Evolutionary conservation across 2,888 invertebrate species (phyloP).

Genomic region (Brassicogethes aeneus): DNA sequence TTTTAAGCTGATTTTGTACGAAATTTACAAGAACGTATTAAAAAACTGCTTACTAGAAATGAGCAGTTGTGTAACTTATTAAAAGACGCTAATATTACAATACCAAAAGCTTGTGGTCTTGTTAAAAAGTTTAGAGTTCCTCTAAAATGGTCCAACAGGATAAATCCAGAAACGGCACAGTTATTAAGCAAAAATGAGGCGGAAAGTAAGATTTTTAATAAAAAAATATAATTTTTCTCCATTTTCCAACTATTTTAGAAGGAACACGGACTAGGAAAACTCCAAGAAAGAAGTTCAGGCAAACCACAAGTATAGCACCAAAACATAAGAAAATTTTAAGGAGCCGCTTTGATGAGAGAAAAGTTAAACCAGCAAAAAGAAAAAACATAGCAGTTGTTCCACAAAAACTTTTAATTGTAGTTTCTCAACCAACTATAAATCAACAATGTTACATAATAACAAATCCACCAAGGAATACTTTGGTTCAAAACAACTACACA

Average conservation of each 20-base stretch:
- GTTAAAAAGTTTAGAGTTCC: conserved; percentile 26
- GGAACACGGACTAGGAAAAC: neutral
- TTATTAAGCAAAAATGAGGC: conserved; percentile 29
- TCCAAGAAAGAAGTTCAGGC: conserved; percentile 9
- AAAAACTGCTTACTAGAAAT: conserved; percentile 34
- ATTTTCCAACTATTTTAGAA: conserved; percentile 1
- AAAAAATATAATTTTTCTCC: conserved; percentile 2
- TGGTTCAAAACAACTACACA: conserved; percentile 12
- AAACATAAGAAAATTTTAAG: conserved; percentile 21
- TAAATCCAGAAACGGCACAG: conserved; percentile 30
- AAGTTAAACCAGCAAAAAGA: conserved; percentile 8
- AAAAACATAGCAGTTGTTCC: no score
- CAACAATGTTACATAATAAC: conserved; percentile 23
- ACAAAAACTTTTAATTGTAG: conserved; percentile 16
- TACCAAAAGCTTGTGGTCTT: conserved; percentile 32
- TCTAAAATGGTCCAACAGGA: conserved; percentile 30
- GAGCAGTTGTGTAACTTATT: conserved; percentile 37
- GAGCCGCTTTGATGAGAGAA: conserved; percentile 11
- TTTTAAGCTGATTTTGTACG: conserved; percentile 32
- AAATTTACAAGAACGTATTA: conserved; percentile 34
- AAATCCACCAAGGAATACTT: conserved; percentile 14
- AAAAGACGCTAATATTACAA: conserved; percentile 36
- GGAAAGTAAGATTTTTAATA: conserved; percentile 29
- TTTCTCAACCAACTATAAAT: conserved; percentile 19
- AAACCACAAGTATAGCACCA: conserved; percentile 3